Base-by-base conservation (phyloP, 2,888 invertebrate species). In the Drosophila mimetica region DNA sequence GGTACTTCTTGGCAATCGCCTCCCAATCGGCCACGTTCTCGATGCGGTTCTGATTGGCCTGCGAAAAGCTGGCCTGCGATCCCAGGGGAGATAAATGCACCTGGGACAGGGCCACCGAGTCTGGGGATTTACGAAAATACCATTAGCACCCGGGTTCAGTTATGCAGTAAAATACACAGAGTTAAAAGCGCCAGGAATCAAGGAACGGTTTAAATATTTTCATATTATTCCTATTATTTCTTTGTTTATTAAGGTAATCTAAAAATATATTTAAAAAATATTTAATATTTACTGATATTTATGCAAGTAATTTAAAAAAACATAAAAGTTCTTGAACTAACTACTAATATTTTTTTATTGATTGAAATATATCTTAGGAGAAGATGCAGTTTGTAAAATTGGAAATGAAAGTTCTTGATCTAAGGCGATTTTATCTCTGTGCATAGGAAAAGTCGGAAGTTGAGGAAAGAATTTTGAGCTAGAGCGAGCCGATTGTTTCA, bases 21-120 rank as follows among this genome's bases (percentile, higher is more conserved):
- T 97, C 96, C 97, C 97, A 98, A 90, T 98, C 97, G 2, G 96
- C 96, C 7, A 97, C 97, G 87, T 96, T 96, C 90, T 97, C 97
- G 77, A 97, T 97, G 78, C 96, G 93, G 47, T 95, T 95, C 51
- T 94, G 94, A 73, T 93, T 93, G 61, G 93, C 93, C 75, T 95
- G 95, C 87, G 94, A 95, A 92, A 97, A 96, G 89, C 97, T 96
- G 74, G 96, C 92, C 90, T 97, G 96, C 0, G 97, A 97, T 28
- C 97, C 97, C 13, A 97, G 92, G 0, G 97, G 97, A 89, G 96
- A 96, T 58, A 97, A 92, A 89, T 96, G 97, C 14, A 95, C 95
- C 37, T 96, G 95, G 1, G 96, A 96, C 20, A 97, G 91, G 0
- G 95, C 95, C 46, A 95, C 94, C 32, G 96, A 96, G 90, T 96